Evolutionary conservation across 2,113 vertebrate species (phyloP).

Genomic region (Chiloscyllium plagiosum): DNA sequence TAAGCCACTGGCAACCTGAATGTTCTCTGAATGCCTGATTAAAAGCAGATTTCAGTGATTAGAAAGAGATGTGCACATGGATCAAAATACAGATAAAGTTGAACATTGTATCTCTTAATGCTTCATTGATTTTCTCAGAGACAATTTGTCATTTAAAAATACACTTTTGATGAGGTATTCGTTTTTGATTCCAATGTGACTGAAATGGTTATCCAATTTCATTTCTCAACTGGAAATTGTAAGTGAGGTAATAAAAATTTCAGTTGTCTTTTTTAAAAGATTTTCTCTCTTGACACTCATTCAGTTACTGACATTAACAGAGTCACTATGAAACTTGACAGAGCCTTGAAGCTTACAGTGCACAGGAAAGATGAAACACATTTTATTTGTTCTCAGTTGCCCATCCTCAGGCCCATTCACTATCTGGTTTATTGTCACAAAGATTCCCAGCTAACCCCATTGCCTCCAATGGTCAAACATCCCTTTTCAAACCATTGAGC

Average conservation of each 20-base stretch:
- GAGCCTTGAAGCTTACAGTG: neutral
- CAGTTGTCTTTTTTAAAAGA: neutral
- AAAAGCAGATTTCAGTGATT: neutral
- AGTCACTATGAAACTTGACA: neutral
- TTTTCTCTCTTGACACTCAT: neutral
- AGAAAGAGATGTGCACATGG: neutral
- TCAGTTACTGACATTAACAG: neutral
- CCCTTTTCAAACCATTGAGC: conserved; percentile 75
- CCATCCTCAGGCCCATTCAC: conserved; percentile 72
- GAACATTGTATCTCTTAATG: neutral
- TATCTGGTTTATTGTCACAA: conserved; percentile 75
- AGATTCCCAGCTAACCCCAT: conserved; percentile 73
- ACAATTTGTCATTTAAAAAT: neutral
- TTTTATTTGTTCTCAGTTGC: conserved; percentile 75
- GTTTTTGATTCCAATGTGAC: neutral
- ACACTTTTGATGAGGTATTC: neutral
- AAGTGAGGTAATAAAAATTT: neutral
- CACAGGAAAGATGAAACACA: conserved; percentile 65
- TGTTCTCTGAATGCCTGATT: neutral
- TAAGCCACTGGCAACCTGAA: neutral
- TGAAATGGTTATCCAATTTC: conserved; percentile 8
- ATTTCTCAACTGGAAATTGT: neutral
- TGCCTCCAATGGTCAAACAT: conserved; percentile 70
- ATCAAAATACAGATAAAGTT: neutral
- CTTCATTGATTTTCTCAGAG: neutral